These are phyloP conservation scores for Mactra quadrangularis DNA, from an alignment of 1,140 invertebrate genomes.

Conservation along the genomic window DNA sequence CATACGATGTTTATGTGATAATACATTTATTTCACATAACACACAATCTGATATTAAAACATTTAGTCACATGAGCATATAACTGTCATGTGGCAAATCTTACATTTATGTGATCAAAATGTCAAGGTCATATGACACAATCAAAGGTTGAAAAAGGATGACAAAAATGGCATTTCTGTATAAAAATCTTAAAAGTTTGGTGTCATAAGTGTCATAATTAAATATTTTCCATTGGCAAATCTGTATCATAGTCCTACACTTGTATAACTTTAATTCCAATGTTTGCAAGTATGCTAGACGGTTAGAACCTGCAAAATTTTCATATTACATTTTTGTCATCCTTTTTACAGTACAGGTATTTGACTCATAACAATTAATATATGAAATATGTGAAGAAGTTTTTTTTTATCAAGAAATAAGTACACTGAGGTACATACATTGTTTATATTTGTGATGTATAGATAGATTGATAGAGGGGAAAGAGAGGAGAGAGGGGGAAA, in stretches of 20 bases:
- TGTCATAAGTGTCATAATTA: background rate
- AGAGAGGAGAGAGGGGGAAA: no score
- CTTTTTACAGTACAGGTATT: no score
- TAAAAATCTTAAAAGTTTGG: background rate
- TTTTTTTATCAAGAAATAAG: no score
- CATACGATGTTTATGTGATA: no score
- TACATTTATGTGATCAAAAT: constrained; percentile 1
- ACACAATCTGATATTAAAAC: no score
- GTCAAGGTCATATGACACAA: constrained; percentile 8
- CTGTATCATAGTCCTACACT: background rate
- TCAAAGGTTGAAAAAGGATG: background rate
- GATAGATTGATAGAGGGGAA: no score
- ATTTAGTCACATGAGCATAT: constrained; percentile 25
- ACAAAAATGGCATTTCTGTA: background rate
- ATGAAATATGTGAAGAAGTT: no score
- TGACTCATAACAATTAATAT: no score
- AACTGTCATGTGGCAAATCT: background rate
- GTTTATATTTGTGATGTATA: no score
- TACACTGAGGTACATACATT: no score
- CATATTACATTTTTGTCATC: background rate
- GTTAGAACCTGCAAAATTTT: background rate
- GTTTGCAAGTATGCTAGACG: background rate
- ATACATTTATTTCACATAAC: no score
- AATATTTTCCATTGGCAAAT: background rate
- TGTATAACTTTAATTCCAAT: background rate